These are phyloP conservation scores for Laothoe populi DNA, from an alignment of 2,888 invertebrate species.

Conservation along the genomic window DNA sequence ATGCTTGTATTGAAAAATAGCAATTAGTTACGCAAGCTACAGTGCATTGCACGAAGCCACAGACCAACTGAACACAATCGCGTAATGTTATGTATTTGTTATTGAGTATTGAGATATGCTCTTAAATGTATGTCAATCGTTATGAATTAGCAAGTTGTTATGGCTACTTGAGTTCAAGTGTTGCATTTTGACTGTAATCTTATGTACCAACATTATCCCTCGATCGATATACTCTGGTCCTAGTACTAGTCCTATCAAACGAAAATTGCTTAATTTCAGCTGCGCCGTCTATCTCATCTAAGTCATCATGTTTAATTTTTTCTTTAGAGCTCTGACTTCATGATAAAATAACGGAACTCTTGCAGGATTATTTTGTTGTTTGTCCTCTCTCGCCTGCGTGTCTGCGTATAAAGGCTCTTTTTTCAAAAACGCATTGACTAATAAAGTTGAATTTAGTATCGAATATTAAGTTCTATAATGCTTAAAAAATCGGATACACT, in stretches of 20 bases:
- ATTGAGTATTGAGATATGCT: neutral
- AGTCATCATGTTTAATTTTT: neutral
- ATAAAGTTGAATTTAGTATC: too few species aligned
- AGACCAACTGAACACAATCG: neutral
- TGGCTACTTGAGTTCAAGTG: neutral
- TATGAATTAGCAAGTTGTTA: neutral
- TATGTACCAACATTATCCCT: neutral
- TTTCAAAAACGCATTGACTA: too few species aligned
- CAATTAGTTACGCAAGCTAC: constrained; percentile 3
- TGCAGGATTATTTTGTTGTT: too few species aligned
- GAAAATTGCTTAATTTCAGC: neutral
- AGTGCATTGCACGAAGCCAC: neutral
- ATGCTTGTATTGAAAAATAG: constrained; percentile 6
- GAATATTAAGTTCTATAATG: too few species aligned
- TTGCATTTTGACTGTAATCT: neutral
- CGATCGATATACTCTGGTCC: neutral
- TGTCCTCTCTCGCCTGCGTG: too few species aligned
- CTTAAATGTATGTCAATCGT: neutral
- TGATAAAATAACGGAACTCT: too few species aligned
- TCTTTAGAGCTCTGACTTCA: too few species aligned
- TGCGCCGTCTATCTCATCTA: neutral
- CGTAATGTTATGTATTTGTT: neutral
- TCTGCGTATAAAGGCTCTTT: too few species aligned
- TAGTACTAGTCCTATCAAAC: neutral
- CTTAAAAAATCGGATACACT: too few species aligned